Evolutionary conservation across 2,113 vertebrate species (phyloP).

Genomic region (Ranitomeya imitator): DNA sequence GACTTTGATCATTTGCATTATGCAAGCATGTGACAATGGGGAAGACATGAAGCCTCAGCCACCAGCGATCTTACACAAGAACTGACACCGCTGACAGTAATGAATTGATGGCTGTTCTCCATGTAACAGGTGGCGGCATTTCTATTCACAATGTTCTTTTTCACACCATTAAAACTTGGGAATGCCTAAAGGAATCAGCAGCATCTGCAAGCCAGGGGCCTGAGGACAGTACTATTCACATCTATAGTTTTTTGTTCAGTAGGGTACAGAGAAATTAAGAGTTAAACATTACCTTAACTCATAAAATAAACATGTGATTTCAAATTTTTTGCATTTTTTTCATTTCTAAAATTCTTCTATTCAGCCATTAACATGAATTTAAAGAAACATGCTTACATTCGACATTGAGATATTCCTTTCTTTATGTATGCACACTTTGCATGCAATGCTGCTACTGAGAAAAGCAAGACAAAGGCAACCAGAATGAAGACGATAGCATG

Average conservation of each 20-base stretch:
- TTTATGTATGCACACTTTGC: neutral
- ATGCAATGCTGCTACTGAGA: neutral
- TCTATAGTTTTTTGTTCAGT: neutral
- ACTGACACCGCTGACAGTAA: neutral
- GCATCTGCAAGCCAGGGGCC: neutral
- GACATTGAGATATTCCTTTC: neutral
- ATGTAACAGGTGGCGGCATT: neutral
- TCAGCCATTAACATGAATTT: neutral
- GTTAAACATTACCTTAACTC: neutral
- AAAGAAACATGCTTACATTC: neutral
- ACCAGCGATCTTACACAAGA: neutral
- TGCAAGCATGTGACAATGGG: neutral
- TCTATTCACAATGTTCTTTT: neutral
- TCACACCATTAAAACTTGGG: neutral
- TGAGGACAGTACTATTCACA: neutral
- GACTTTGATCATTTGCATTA: neutral
- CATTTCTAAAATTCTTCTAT: slow-evolving; percentile 5
- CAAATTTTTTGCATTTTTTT: neutral
- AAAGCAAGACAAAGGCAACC: neutral
- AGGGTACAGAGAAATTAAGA: neutral
- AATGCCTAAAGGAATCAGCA: neutral
- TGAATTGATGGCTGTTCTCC: neutral
- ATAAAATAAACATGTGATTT: neutral
- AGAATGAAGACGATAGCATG: neutral
- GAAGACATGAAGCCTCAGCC: neutral